Conservation (phyloP, 2,113 vertebrate genomes). For the Puntigrus tetrazona region DNA sequence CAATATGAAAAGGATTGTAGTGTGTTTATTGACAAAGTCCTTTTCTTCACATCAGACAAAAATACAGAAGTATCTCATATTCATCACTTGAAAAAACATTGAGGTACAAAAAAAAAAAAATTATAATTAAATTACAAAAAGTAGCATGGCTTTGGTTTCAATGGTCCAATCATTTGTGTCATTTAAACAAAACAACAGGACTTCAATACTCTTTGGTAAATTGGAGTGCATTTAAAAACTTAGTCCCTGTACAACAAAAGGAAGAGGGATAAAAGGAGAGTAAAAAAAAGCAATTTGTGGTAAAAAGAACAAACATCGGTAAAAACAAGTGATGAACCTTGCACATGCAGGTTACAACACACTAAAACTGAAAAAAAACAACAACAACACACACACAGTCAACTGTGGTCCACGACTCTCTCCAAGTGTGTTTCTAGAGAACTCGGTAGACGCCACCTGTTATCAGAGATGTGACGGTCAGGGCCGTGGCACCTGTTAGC, state of each 20-base stretch:
- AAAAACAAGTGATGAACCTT: conserved; percentile 38
- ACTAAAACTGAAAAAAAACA: conserved; percentile 58
- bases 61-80: conserved; percentile 66
- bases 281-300: neutral
- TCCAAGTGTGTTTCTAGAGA: conserved; percentile 27
- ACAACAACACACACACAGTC: conserved; percentile 34
- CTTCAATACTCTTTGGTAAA: conserved; percentile 75
- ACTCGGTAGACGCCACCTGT: conserved; percentile 71
- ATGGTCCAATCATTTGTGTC: neutral
- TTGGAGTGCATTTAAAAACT: conserved; percentile 67
- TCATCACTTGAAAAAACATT: conserved; percentile 24
- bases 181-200: conserved; percentile 55
- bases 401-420: conserved; percentile 60
- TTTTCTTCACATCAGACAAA: conserved; percentile 55
- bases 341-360: conserved; percentile 28
- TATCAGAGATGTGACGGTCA: conserved; percentile 69
- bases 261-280: conserved; percentile 5
- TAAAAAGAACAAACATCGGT: conserved; percentile 54
- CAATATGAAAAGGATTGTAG: conserved; percentile 57
- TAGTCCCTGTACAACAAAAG: conserved; percentile 33
- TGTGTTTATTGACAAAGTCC: conserved; percentile 54
- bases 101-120: conserved; percentile 4
- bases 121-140: conserved; percentile 59
- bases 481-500: conserved; percentile 75
- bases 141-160: conserved; percentile 43